Base-by-base conservation (phyloP, 2,797 vertebrate species). In the Buceros bicornis region DNA sequence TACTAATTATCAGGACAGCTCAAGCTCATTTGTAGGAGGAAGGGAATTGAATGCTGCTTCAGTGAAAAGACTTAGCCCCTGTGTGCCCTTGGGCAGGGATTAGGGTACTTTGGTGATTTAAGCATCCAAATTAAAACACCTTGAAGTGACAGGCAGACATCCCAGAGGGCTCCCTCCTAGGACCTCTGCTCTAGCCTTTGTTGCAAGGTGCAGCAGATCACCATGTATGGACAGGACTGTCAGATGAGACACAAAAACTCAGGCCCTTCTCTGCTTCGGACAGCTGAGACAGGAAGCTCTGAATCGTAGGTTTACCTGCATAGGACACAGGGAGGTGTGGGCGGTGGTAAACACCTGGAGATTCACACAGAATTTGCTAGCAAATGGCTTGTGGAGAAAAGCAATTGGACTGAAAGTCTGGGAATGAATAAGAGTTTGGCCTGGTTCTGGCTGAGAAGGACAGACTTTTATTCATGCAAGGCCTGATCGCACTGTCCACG, bases 1-100 rank as follows among this genome's bases (percentile, higher is more conserved):
- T 81, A 95, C 93, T 97, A 97, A 98, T 97, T 97, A 97, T 94
- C 79, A 93, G 94, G 93, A 95, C 94, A 97, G 96, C 93, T 96
- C 96, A 97, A 97, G 93, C 94, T 97, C 94, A 95, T 97, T 97
- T 97, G 90, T 96, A 91, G 94, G 91, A 96, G 87, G 90, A 95
- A 96, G 62, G 90, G 80, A 96, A 86, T 78, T 94, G 85, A 96
- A 96, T 93, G 94, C 93, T 94, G 95, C 80, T 94, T 94, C 96
- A 93, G 90, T 96, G 94, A 95, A 96, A 95, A 92, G 91, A 67
- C 78, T 92, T 92, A 76, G 79, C 67, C 95, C 56, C 70, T 83
- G 62, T 64, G 76, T 86, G 90, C 90, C 96, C 93, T 95, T 96
- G 94, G 90, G 87, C 91, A 96, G 86, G 81, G 92, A 97, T 74